phyloP scores from a whole-genome alignment of 2,888 invertebrate genomes.

The Lymantria dispar region DNA sequence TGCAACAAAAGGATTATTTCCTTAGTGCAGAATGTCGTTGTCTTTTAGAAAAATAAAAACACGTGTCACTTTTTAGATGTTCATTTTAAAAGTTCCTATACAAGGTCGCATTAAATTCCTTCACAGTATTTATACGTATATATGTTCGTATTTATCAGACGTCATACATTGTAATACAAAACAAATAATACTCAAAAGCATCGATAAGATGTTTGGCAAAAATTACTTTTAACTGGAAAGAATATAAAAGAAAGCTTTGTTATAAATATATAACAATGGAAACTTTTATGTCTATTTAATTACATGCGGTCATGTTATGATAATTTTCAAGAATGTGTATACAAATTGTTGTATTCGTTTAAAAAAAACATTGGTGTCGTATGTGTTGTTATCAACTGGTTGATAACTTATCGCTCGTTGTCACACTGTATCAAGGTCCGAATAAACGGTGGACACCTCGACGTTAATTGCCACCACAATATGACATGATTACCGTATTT shows the following conservation, averaged over 20 bases:
- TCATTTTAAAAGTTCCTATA: too few relatives aligned
- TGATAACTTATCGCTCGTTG: slow-evolving; percentile 53
- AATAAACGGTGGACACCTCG: slow-evolving; percentile 23
- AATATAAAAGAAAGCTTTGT: not conserved
- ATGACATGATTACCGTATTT: slow-evolving; percentile 17
- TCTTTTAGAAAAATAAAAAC: too few relatives aligned
- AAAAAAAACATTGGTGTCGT: slow-evolving; percentile 40
- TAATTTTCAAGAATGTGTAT: not conserved
- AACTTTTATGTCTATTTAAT: not conserved
- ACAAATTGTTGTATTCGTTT: not conserved
- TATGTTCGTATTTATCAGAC: too few relatives aligned
- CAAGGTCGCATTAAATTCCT: too few relatives aligned
- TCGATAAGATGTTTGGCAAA: not conserved
- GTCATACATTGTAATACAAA: too few relatives aligned
- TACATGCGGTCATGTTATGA: not conserved
- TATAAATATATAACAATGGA: not conserved
- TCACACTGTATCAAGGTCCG: slow-evolving; percentile 53
- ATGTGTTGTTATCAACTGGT: slow-evolving; percentile 45
- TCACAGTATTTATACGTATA: too few relatives aligned
- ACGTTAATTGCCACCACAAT: slow-evolving; percentile 19
- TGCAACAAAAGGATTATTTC: too few relatives aligned
- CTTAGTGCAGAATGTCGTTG: too few relatives aligned
- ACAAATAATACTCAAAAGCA: too few relatives aligned
- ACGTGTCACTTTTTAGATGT: too few relatives aligned
- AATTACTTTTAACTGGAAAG: not conserved